Evolutionary conservation across 2,888 invertebrate species (phyloP).

Genomic region (Polymixis flavicincta): DNA sequence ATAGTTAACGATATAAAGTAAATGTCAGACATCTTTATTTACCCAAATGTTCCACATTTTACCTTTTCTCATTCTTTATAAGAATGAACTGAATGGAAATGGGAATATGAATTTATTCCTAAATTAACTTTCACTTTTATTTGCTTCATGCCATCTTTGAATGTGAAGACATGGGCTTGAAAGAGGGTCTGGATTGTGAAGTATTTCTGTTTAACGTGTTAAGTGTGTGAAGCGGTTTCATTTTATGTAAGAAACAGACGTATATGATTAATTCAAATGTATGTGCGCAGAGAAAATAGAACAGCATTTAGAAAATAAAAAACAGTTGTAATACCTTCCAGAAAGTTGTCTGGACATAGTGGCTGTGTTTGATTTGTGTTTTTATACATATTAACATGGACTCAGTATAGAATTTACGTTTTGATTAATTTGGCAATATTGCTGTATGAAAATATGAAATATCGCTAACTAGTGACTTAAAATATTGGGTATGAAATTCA

Average conservation of each 20-base stretch:
- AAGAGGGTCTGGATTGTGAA: neutral
- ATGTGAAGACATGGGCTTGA: neutral
- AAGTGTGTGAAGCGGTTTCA: neutral
- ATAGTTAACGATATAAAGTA: neutral
- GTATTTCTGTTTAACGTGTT: slow-evolving; percentile 4
- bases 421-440: too few relatives aligned
- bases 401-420: too few relatives aligned
- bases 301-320: neutral
- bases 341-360: neutral
- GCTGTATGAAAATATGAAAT: too few relatives aligned
- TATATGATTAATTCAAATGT: neutral
- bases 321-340: neutral
- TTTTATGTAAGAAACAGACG: neutral
- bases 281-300: neutral
- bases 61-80: slow-evolving; percentile 20
- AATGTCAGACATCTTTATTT: slow-evolving; percentile 23
- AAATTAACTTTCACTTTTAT: slow-evolving; percentile 20
- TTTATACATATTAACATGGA: neutral
- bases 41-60: slow-evolving; percentile 4
- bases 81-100: slow-evolving; percentile 20
- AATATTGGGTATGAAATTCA: too few relatives aligned
- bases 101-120: slow-evolving; percentile 3
- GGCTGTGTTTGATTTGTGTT: neutral
- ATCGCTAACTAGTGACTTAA: too few relatives aligned
- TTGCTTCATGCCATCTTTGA: slow-evolving; percentile 8